Evolutionary conservation across 2,888 invertebrate species (phyloP).

Genomic region (Nymphalis urticae): DNA sequence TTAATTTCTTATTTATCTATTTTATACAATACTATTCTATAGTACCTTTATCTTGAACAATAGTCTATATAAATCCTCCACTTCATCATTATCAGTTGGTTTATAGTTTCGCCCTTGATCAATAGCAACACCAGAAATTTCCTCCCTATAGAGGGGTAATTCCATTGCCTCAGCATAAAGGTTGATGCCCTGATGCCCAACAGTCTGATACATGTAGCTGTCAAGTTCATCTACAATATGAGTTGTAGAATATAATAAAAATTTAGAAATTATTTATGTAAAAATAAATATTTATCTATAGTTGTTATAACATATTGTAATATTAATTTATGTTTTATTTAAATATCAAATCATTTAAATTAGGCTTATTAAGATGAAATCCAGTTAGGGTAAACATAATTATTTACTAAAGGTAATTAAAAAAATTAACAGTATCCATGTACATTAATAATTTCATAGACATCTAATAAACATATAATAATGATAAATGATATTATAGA

Average conservation of each 20-base stretch:
- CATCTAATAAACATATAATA: too few species aligned
- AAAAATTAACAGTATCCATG: too few species aligned
- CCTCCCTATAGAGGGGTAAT: slow-evolving; percentile 92
- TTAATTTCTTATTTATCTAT: too few species aligned
- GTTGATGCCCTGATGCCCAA: slow-evolving; percentile 96
- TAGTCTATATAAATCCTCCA: slow-evolving; percentile 96
- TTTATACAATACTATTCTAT: not conserved
- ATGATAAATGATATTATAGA: slow-evolving; percentile 20
- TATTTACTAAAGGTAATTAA: too few species aligned
- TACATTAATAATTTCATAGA: too few species aligned
- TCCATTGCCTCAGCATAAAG: slow-evolving; percentile 96
- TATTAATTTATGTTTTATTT: too few species aligned
- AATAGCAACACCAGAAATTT: slow-evolving; percentile 92
- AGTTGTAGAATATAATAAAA: not conserved
- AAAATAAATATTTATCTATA: not conserved
- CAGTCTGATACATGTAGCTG: slow-evolving; percentile 99
- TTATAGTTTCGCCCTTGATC: slow-evolving; percentile 89
- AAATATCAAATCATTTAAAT: too few species aligned
- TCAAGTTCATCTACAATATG: slow-evolving; percentile 90
- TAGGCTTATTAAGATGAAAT: too few species aligned
- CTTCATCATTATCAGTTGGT: slow-evolving; percentile 94
- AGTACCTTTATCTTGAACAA: slow-evolving; percentile 87
- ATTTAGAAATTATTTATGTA: not conserved
- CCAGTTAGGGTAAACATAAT: too few species aligned
- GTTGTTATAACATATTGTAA: not conserved